Evolutionary conservation across 2,797 vertebrate species (phyloP).

Genomic region (Melanotaenia boesemani): DNA sequence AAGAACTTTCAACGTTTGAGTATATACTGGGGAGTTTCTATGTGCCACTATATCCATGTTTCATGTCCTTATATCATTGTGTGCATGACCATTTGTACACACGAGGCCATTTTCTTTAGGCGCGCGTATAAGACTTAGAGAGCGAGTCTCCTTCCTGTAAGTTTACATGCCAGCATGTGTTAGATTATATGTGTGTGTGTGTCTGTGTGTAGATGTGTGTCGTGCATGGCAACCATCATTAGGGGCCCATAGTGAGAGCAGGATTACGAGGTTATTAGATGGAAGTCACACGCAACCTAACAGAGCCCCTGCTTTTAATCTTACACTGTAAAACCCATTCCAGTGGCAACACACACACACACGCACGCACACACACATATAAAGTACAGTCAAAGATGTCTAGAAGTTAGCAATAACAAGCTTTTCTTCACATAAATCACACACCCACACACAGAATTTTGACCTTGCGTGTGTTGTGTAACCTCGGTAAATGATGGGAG

Average conservation of each 20-base stretch:
- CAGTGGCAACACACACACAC: conserved; percentile 27
- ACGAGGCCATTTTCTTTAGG: conserved; percentile 25
- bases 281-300: conserved; percentile 72
- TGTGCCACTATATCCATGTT: conserved; percentile 29
- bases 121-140: conserved; percentile 30
- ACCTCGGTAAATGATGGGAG: conserved; percentile 41
- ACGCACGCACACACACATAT: background rate
- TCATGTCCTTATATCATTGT: conserved; percentile 34
- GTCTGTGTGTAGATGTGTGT: conserved; percentile 36
- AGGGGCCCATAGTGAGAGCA: conserved; percentile 65
- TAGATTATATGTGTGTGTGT: conserved; percentile 25
- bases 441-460: conserved; percentile 14
- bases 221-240: conserved; percentile 68
- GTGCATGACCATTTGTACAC: conserved; percentile 43
- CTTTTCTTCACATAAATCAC: conserved; percentile 2
- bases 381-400: background rate
- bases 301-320: conserved; percentile 67
- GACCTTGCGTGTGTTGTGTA: conserved; percentile 23
- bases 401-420: background rate
- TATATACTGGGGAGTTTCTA: conserved; percentile 19
- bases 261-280: conserved; percentile 75
- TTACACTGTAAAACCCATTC: conserved; percentile 67
- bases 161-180: conserved; percentile 57
- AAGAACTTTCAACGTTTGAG: conserved; percentile 38
- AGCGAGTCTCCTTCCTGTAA: conserved; percentile 44